These are phyloP conservation scores for Heptranchias perlo DNA, from an alignment of 2,113 vertebrate genomes.

Conservation along the genomic window DNA sequence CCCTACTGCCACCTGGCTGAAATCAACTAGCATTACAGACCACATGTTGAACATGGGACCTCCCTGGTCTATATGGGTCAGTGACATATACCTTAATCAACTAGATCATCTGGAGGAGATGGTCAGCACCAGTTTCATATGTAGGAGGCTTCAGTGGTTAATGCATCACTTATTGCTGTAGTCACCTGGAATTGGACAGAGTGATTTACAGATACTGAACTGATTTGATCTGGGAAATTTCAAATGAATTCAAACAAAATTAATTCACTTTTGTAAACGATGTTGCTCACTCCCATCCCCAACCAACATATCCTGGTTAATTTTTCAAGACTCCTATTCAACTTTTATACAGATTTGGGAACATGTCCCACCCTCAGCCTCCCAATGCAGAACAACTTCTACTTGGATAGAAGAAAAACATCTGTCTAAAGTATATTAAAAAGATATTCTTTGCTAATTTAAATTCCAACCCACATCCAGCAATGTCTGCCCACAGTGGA, in stretches of 20 bases:
- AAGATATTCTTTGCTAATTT: background rate
- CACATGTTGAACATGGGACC: background rate
- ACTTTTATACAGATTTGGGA: background rate
- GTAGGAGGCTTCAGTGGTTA: background rate
- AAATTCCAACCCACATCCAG: background rate
- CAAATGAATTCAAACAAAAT: background rate
- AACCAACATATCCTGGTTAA: background rate
- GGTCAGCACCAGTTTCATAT: background rate
- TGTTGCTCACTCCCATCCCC: background rate
- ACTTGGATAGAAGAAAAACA: background rate
- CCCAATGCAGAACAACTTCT: background rate
- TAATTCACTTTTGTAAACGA: background rate
- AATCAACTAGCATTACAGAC: conserved; percentile 1
- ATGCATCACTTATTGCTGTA: background rate
- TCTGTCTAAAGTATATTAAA: background rate
- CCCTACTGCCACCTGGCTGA: conserved; percentile 27
- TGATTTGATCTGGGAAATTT: background rate
- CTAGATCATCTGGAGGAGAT: background rate
- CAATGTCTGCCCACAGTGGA: background rate
- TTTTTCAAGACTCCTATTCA: background rate
- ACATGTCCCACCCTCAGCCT: background rate
- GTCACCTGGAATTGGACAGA: background rate
- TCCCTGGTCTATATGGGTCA: background rate
- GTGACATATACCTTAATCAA: background rate
- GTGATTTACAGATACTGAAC: background rate